Evolutionary conservation across 2,113 vertebrate genomes (phyloP), one percentile per base, ranked within the genome.

Genomic region (Paratilapia polleni): DNA sequence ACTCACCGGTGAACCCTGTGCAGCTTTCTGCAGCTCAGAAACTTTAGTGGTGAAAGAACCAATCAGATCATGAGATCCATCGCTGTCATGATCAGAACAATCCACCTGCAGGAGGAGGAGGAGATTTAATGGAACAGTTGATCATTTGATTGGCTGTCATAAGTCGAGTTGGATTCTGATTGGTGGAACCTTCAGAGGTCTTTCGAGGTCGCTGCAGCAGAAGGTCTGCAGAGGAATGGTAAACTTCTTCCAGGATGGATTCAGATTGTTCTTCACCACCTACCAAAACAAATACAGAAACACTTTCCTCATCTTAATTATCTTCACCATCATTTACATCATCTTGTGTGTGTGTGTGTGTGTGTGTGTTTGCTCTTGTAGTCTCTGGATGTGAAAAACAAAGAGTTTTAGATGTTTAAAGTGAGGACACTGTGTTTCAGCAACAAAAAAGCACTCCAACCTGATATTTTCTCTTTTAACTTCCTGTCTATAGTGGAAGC

Each of bases 241-340:
- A 89, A 98, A 98, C 87, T 95, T 97, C 83, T 94, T 98, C 97
- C 98, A 99, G 34, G 83, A 94, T 2, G 98, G 97, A 92, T 95
- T 98, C 91, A 99, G 95, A 87, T 97, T 98, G 95, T 98, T 99
- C 95, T 98, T 98, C 91, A 99, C 96, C 79, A 99, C 97, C 98
- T 99, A 41, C 20, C 12, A 83, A 34, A 31, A 63, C 0, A 77
- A 31, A 59, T 20, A 38, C 14, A 63, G 13, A 60, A 14, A 52
- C 17, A n/a, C 11, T 0, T 0, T 56, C 47, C 5, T 34, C 43
- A 43, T 22, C 28, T 34, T 0, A 0, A 2, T 59, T 22, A 41
- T 11, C 15, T 58, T 75, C 22, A 80, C 14, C 6, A 80, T 73
- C 5, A 8, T 26, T 41, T 31, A 61, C 43, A 61, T 63, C 47